A percentile compares a stretch with the other conserved stretches of the same genome.
Conservation (phyloP, 1,140 invertebrate genomes). For the Caerostris extrusa region DNA sequence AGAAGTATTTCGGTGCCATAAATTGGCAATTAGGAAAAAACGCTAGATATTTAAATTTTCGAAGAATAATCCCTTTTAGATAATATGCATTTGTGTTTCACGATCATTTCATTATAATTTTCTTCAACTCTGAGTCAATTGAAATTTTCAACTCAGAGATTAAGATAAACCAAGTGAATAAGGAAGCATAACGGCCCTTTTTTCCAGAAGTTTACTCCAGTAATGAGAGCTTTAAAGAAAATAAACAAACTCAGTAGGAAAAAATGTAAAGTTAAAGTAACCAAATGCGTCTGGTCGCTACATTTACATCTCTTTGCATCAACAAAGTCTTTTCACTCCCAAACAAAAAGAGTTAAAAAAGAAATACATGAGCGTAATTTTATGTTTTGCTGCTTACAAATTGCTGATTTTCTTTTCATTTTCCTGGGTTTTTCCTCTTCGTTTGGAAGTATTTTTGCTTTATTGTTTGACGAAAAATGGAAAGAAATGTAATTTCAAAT, state of each 20-base stretch:
- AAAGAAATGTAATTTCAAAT: constrained; percentile 15
- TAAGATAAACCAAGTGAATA: not conserved
- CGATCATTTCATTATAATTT: not conserved
- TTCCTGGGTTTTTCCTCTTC: not conserved
- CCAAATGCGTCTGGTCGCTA: not conserved
- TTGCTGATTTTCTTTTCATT: constrained; percentile 26
- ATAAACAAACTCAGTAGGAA: not conserved
- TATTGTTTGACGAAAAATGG: not conserved
- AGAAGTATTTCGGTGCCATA: too few species aligned
- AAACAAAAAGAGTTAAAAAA: not conserved
- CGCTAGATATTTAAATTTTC: too few species aligned
- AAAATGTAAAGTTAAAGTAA: not conserved
- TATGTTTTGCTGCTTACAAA: constrained; percentile 49
- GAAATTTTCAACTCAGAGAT: not conserved
- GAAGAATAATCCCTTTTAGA: too few species aligned
- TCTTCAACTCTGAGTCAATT: not conserved
- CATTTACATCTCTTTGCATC: constrained; percentile 17
- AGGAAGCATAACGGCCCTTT: not conserved
- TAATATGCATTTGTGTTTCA: too few species aligned
- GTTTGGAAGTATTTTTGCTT: not conserved
- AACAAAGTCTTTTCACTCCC: not conserved
- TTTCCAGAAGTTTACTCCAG: not conserved
- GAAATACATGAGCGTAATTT: not conserved
- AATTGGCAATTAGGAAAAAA: too few species aligned
- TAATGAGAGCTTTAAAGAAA: not conserved